Conservation (phyloP, 2,113 vertebrate genomes). For the Aleadryas rufinucha region DNA sequence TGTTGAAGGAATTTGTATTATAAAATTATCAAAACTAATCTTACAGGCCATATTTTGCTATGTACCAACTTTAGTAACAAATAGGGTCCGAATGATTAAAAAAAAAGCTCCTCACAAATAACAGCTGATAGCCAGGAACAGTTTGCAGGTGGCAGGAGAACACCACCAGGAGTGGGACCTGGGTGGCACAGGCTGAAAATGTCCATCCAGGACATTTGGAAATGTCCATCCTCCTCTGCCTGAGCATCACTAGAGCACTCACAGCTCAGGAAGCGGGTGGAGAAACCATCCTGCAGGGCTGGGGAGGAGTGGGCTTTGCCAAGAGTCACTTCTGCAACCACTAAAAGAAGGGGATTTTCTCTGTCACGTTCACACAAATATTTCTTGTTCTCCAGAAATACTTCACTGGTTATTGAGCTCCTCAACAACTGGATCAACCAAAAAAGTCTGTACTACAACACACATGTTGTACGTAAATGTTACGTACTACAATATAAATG, state of each 20-base stretch:
- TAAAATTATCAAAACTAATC: background rate
- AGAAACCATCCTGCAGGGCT: background rate
- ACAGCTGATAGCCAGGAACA: background rate
- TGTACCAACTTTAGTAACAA: background rate
- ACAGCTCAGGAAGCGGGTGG: background rate
- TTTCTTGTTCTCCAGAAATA: background rate
- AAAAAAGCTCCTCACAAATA: background rate
- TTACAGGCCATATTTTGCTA: background rate
- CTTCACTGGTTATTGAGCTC: background rate
- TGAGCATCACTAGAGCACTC: background rate
- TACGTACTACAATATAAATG: background rate
- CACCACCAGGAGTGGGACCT: fast-evolving
- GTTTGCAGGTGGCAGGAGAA: background rate
- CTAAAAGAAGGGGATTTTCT: background rate
- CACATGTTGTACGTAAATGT: background rate
- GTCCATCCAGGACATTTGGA: background rate
- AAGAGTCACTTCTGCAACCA: background rate
- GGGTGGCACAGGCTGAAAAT: too few relatives aligned
- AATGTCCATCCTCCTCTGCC: background rate
- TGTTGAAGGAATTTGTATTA: background rate
- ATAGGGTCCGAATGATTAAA: background rate
- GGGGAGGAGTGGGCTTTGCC: background rate
- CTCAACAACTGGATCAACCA: background rate
- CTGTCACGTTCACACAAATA: background rate
- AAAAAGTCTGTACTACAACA: background rate